phyloP scores from a whole-genome alignment of 2,113 vertebrate species.

The Phodopus roborovskii region DNA sequence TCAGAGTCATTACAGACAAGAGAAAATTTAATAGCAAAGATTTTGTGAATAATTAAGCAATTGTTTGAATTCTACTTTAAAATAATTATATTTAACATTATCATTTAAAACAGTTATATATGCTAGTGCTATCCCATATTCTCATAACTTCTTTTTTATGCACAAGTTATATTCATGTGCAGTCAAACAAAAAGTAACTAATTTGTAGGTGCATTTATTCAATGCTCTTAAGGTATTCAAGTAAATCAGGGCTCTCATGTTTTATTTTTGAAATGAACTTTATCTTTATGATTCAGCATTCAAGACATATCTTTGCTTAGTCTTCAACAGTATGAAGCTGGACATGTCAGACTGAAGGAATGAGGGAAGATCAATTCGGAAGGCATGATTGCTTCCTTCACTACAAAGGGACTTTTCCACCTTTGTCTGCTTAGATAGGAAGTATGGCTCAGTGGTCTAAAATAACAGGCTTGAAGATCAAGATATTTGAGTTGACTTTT shows the following conservation, averaged over 20 bases:
- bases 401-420: slow-evolving; percentile 15
- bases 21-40: not conserved
- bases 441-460: slow-evolving; percentile 68
- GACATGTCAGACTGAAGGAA: not conserved
- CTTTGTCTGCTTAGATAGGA: slow-evolving; percentile 46
- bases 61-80: slow-evolving; percentile 30
- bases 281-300: not conserved
- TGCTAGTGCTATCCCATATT: not conserved
- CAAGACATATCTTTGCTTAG: not conserved
- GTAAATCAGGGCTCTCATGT: not conserved
- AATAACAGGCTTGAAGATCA: slow-evolving; percentile 71
- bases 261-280: slow-evolving; percentile 21
- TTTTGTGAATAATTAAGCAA: not conserved
- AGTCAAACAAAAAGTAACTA: slow-evolving; percentile 13
- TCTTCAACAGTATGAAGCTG: not conserved
- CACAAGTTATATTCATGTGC: not conserved
- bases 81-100: not conserved
- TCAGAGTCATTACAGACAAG: not conserved
- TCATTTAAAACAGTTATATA: not conserved
- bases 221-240: not conserved
- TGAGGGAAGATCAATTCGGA: slow-evolving; percentile 57
- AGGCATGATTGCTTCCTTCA: not conserved
- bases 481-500: slow-evolving; percentile 30
- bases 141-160: not conserved
- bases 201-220: slow-evolving; percentile 2